Evolutionary conservation across 2,113 vertebrate genomes (phyloP).

Genomic region (Empidonax traillii): DNA sequence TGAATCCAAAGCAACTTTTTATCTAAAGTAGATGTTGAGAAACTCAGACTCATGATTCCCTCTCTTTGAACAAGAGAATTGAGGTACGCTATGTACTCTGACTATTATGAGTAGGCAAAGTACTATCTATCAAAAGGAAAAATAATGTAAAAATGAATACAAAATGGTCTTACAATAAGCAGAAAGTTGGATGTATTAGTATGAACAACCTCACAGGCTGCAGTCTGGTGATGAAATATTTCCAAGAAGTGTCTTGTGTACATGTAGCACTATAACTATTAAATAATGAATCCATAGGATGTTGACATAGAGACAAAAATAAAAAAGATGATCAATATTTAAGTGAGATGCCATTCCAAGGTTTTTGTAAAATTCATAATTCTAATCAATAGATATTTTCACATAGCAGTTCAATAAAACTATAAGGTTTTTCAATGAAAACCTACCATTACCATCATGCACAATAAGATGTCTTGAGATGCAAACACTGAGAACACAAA

Average conservation of each 20-base stretch:
- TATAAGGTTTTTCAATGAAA: not conserved
- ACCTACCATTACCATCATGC: not conserved
- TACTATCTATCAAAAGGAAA: conserved; percentile 6
- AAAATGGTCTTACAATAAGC: not conserved
- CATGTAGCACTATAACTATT: not conserved
- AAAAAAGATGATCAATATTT: not conserved
- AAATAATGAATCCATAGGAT: conserved; percentile 1
- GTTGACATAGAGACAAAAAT: not conserved
- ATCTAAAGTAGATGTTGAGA: not conserved
- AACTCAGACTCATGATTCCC: not conserved
- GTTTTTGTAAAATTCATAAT: not conserved
- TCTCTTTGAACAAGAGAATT: not conserved
- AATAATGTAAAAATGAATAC: not conserved
- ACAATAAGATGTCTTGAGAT: not conserved
- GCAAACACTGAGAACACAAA: not conserved
- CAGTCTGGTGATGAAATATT: not conserved
- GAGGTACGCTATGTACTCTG: not conserved
- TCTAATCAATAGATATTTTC: not conserved
- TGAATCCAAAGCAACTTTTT: conserved; percentile 1
- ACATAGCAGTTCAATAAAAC: not conserved
- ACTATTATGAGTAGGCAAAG: not conserved
- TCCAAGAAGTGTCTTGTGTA: not conserved
- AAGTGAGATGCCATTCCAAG: not conserved
- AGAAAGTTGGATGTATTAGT: not conserved
- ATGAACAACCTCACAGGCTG: not conserved